phyloP scores from a whole-genome alignment of 2,113 vertebrate genomes.

The Halcyon senegalensis region DNA sequence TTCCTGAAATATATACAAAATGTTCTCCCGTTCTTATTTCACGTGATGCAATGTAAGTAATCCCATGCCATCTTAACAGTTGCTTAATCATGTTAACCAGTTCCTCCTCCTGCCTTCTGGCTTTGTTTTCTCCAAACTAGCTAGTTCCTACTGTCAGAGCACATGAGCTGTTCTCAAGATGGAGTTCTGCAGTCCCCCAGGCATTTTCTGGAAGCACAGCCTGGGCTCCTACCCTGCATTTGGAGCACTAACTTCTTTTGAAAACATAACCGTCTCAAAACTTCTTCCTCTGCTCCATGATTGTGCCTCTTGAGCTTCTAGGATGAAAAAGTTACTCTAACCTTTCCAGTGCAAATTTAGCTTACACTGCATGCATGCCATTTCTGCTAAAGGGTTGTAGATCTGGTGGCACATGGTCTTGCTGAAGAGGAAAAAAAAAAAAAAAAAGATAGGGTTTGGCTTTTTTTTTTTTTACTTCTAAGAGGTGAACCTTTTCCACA shows the following conservation, averaged over 20 bases:
- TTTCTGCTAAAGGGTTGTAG: background rate
- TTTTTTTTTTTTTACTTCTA: background rate
- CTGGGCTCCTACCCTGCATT: background rate
- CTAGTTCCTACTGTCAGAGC: background rate
- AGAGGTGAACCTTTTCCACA: background rate
- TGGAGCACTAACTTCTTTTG: background rate
- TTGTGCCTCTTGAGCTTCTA: background rate
- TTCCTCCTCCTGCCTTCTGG: background rate
- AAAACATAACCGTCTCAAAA: background rate
- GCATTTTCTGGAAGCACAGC: background rate
- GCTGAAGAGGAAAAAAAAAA: background rate
- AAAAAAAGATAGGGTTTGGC: background rate
- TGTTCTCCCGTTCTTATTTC: slow-evolving; percentile 19
- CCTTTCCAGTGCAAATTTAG: background rate
- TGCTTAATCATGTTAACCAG: slow-evolving; percentile 46
- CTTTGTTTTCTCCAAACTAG: background rate
- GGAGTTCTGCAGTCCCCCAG: fast-evolving
- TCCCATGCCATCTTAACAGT: background rate
- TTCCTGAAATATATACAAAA: slow-evolving; percentile 41
- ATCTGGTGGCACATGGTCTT: background rate
- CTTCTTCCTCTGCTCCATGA: background rate
- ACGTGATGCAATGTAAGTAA: slow-evolving; percentile 26
- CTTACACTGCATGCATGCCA: background rate
- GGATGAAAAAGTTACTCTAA: background rate
- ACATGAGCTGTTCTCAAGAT: background rate